A percentile compares a stretch with the other conserved stretches of the same genome.
phyloP scores from a whole-genome alignment of 1,140 invertebrate species.

The Copidosoma floridanum region DNA sequence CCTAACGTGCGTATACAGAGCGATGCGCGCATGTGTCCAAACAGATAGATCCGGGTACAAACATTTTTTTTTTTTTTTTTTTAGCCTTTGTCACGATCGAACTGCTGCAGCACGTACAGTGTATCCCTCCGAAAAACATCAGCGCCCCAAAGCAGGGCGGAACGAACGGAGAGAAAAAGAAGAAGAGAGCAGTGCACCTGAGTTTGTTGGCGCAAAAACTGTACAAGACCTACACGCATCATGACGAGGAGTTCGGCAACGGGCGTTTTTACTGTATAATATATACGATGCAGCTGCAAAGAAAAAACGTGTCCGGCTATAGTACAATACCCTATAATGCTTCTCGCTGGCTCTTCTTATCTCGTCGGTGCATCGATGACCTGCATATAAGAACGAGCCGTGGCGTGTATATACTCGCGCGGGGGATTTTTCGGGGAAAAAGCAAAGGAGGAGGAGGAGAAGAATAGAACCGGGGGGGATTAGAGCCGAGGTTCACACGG shows the following conservation, averaged over 20 bases:
- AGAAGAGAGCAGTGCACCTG: neutral
- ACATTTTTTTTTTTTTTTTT: too few relatives aligned
- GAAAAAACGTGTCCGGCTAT: neutral
- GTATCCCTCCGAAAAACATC: too few relatives aligned
- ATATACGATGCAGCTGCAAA: neutral
- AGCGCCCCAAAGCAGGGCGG: too few relatives aligned
- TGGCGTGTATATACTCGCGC: too few relatives aligned
- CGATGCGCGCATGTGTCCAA: too few relatives aligned
- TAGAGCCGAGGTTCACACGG: constrained; percentile 2
- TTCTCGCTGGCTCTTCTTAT: neutral
- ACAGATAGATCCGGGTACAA: too few relatives aligned
- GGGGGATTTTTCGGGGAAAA: neutral
- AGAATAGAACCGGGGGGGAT: neutral
- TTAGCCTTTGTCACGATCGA: too few relatives aligned
- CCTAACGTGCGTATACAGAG: too few relatives aligned
- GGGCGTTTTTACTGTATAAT: neutral
- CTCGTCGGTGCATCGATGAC: constrained; percentile 2
- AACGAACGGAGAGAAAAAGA: too few relatives aligned
- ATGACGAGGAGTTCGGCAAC: neutral
- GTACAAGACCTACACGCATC: too few relatives aligned
- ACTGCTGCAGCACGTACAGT: too few relatives aligned
- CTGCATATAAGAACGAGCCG: constrained; percentile 7
- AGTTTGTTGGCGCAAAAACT: neutral
- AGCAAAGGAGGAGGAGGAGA: neutral
- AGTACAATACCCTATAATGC: neutral